Base-by-base conservation (phyloP, 2,888 invertebrate species). In the Alentia gelatinosa region DNA sequence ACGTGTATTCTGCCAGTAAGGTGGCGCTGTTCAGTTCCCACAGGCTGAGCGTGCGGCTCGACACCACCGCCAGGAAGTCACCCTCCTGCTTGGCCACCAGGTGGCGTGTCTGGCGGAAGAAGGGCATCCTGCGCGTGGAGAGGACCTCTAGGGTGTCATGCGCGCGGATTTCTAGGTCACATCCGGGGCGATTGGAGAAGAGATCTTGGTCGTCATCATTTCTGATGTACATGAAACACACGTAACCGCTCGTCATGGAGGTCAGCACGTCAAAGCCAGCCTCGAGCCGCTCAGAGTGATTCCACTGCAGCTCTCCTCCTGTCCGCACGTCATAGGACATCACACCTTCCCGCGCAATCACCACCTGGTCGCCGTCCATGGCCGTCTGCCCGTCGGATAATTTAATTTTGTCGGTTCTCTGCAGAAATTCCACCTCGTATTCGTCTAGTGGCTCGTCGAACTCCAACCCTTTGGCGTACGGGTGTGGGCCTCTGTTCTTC, bases 21-120 rank as follows among this genome's bases (percentile, higher is more conserved):
- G 86, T 86, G 42, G 47, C 30, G 5, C 47, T 47, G 30, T 86
- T 86, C 26, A 86, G 86, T 33, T 86, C 86, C 86, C 86, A 86
- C 12, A 86, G 50, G 26, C 86, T 86, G 1, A 86, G 47, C 9
- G 86, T 86, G 30, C 86, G 86, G 19, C 86, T 86, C 12, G 26
- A 42, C 15, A 86, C n/a, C 4, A 47, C 47, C 7, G 86, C 86
- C 42, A 86, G 86, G 86, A 86, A 86, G 50, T 86, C 86, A 26
- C 86, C 86, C 30, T 86, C 86, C 50, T 35, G n/a, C 9, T 12
- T 47, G 26, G 19, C 47, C 9, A 86, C 42, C 4, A 86, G 42
- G 47, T 47, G 42, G 30, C 86, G 86, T n/a, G 86, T 47, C 86
- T 86, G 86, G 7, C 86, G 86, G 86, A 86, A 86, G 42, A 47